Conservation (phyloP, 2,113 vertebrate species). For the Diphyllodes magnificus region DNA sequence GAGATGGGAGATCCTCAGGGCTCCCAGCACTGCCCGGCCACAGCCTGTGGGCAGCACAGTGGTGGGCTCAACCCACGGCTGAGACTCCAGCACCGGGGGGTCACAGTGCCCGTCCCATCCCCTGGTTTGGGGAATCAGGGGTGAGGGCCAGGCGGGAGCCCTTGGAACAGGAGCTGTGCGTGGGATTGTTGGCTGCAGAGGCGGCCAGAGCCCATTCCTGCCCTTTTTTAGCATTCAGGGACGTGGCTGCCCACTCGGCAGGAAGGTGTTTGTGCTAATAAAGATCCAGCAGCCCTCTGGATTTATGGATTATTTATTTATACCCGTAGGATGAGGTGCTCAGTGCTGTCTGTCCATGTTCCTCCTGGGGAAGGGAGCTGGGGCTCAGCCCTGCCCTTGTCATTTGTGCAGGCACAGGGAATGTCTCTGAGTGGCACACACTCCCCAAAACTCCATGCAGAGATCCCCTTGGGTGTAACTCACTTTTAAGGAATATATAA, state of each 20-base stretch:
- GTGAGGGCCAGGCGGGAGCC: background rate
- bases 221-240: background rate
- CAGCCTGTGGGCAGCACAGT: rapidly evolving
- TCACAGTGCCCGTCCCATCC: rapidly evolving
- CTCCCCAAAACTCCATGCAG: rapidly evolving
- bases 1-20: background rate
- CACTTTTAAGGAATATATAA: background rate
- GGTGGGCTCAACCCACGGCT: rapidly evolving
- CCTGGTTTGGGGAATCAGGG: background rate
- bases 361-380: background rate
- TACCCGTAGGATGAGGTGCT: background rate
- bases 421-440: background rate
- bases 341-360: background rate
- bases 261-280: background rate
- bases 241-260: background rate
- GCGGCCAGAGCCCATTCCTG: background rate
- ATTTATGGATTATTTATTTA: background rate
- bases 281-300: background rate
- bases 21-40: background rate
- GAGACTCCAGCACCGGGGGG: background rate
- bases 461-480: background rate
- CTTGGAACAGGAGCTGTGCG: background rate
- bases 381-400: background rate
- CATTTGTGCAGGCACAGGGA: rapidly evolving
- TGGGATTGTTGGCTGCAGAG: background rate